These are phyloP conservation scores for Gadus macrocephalus DNA, from an alignment of 2,113 vertebrate species.

Conservation along the genomic window DNA sequence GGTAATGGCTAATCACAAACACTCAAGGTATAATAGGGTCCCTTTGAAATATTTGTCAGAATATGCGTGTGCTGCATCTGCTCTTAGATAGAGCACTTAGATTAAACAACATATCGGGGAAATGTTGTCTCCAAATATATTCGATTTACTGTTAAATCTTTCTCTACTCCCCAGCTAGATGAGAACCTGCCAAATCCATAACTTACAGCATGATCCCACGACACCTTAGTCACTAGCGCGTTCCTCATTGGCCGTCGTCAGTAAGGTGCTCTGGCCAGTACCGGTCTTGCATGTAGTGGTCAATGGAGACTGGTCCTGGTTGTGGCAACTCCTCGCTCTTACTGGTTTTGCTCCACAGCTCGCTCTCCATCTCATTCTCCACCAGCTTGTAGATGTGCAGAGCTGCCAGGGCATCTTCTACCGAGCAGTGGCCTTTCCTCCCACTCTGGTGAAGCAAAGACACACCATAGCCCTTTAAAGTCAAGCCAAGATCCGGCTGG, in stretches of 20 bases:
- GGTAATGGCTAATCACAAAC: too few relatives aligned
- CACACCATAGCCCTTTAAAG: background rate
- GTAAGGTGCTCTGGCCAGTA: conserved; percentile 84
- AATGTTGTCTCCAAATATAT: too few relatives aligned
- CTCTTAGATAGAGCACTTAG: too few relatives aligned
- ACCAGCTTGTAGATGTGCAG: conserved; percentile 95
- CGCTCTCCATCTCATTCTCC: conserved; percentile 81
- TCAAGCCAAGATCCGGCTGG: background rate
- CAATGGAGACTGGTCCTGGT: conserved; percentile 66
- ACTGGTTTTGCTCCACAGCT: conserved; percentile 44
- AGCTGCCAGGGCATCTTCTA: conserved; percentile 84
- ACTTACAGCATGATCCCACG: too few relatives aligned
- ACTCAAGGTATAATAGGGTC: too few relatives aligned
- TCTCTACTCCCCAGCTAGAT: too few relatives aligned
- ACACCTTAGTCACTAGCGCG: background rate
- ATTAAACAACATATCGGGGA: too few relatives aligned
- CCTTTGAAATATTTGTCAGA: too few relatives aligned
- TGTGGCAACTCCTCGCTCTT: conserved; percentile 2
- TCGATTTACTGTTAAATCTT: too few relatives aligned
- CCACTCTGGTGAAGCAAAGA: conserved; percentile 65
- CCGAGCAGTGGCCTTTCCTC: conserved; percentile 82
- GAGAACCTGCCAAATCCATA: too few relatives aligned
- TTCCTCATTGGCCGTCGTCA: conserved; percentile 47
- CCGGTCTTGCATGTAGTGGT: conserved; percentile 86
- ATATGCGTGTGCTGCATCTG: too few relatives aligned